Percentiles rank a stretch among this genome's conserved stretches.
Evolutionary conservation across 2,113 vertebrate species (phyloP).

Genomic region (Paramisgurnus dabryanus): DNA sequence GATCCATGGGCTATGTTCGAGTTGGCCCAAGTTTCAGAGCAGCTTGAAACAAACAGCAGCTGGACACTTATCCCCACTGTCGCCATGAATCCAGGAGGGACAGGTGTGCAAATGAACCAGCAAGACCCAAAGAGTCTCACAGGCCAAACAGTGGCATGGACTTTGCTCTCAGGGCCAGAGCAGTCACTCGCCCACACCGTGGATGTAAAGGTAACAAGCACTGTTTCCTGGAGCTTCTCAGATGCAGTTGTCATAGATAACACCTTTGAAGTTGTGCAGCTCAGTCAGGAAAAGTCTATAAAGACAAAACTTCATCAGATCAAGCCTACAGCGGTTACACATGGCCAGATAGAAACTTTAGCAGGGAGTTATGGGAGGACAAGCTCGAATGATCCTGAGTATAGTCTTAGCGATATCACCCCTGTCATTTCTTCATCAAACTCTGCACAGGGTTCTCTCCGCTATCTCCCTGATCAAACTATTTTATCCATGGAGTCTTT

Average conservation of each 20-base stretch:
- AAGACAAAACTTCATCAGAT: not conserved
- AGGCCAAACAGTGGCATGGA: conserved; percentile 29
- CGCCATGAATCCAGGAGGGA: not conserved
- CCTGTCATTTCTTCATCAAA: conserved; percentile 13
- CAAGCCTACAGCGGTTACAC: not conserved
- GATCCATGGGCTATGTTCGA: not conserved
- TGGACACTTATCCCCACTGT: conserved; percentile 33
- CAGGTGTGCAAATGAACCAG: conserved; percentile 39
- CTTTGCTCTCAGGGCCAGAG: conserved; percentile 8
- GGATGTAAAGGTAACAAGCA: conserved; percentile 23
- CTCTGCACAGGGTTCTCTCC: not conserved
- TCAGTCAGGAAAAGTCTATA: not conserved
- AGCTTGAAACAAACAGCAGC: conserved; percentile 30
- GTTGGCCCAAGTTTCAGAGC: not conserved
- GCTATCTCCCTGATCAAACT: conserved; percentile 36
- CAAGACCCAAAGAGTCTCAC: conserved; percentile 16
- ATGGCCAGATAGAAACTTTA: conserved; percentile 1
- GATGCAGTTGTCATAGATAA: not conserved
- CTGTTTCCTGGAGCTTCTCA: not conserved
- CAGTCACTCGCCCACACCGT: not conserved
- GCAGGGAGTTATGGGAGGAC: conserved; percentile 20
- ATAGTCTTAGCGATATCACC: conserved; percentile 20
- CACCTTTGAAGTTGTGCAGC: not conserved
- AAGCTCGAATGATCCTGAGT: conserved; percentile 10
- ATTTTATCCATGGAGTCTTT: conserved; percentile 21